phyloP scores from a whole-genome alignment of 1,140 invertebrate species.

The Drosophila persimilis region DNA sequence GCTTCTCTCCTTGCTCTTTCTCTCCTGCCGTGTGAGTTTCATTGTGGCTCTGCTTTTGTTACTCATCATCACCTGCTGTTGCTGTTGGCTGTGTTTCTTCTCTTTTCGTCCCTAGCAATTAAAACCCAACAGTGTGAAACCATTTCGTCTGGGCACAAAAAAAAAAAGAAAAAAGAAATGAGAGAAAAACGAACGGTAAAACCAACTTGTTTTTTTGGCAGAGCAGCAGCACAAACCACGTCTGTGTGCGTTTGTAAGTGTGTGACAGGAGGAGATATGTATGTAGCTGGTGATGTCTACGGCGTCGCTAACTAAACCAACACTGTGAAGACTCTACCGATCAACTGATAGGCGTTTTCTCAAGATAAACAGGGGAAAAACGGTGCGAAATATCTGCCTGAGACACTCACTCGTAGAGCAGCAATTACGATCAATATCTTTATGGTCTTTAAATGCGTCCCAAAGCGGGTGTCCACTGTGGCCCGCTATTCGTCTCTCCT shows the following conservation, averaged over 20 bases:
- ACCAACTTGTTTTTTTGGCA: slow-evolving; percentile 16
- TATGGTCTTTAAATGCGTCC: too few species aligned
- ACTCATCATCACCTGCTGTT: slow-evolving; percentile 26
- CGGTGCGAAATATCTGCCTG: too few species aligned
- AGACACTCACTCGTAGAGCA: too few species aligned
- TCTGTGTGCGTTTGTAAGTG: background rate
- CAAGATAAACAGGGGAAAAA: too few species aligned
- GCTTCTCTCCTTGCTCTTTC: background rate
- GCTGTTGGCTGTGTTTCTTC: slow-evolving; percentile 10
- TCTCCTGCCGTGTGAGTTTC: slow-evolving; percentile 5
- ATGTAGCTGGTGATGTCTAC: too few species aligned
- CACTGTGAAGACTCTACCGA: too few species aligned
- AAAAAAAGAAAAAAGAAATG: background rate
- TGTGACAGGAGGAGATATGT: background rate
- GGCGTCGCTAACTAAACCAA: too few species aligned
- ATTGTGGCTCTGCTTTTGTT: slow-evolving; percentile 26
- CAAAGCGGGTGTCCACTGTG: too few species aligned
- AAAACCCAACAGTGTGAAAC: slow-evolving; percentile 24
- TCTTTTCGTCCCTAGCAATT: slow-evolving; percentile 26
- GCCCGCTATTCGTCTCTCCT: background rate
- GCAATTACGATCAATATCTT: too few species aligned
- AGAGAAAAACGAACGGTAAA: slow-evolving; percentile 32
- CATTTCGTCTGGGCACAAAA: slow-evolving; percentile 17
- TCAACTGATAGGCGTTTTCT: too few species aligned
- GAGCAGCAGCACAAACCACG: background rate